Conservation (phyloP, 2,113 vertebrate genomes). For the Sakesphorus luctuosus region DNA sequence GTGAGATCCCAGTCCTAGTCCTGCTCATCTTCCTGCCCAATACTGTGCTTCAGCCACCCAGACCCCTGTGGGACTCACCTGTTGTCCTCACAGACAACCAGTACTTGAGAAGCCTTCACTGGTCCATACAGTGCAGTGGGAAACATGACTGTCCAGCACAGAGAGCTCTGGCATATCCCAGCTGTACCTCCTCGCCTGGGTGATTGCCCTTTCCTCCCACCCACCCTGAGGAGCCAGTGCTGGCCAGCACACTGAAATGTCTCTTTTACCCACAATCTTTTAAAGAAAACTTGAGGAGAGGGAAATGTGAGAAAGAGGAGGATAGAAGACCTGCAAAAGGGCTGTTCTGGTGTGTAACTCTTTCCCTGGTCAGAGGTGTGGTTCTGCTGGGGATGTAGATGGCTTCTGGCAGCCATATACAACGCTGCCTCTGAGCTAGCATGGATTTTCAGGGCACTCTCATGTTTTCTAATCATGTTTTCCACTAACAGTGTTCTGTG, state of each 20-base stretch:
- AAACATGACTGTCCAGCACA: rapidly evolving
- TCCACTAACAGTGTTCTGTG: rapidly evolving
- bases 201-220: neutral
- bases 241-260: rapidly evolving
- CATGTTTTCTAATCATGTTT: neutral
- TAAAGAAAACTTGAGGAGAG: neutral
- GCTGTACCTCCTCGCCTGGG: rapidly evolving
- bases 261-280: neutral
- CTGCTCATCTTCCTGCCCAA: rapidly evolving
- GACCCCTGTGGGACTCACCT: rapidly evolving
- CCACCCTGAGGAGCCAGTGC: neutral
- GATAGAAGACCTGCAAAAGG: neutral
- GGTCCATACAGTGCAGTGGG: rapidly evolving
- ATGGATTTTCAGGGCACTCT: neutral
- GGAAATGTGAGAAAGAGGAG: neutral
- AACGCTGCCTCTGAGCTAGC: neutral
- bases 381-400: neutral
- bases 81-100: neutral
- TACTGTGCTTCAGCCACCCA: neutral
- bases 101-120: neutral
- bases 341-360: rapidly evolving
- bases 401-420: neutral
- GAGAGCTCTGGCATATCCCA: neutral
- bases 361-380: rapidly evolving
- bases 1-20: neutral